Base-by-base conservation (phyloP, 2,797 vertebrate species). In the Spizella passerina region DNA sequence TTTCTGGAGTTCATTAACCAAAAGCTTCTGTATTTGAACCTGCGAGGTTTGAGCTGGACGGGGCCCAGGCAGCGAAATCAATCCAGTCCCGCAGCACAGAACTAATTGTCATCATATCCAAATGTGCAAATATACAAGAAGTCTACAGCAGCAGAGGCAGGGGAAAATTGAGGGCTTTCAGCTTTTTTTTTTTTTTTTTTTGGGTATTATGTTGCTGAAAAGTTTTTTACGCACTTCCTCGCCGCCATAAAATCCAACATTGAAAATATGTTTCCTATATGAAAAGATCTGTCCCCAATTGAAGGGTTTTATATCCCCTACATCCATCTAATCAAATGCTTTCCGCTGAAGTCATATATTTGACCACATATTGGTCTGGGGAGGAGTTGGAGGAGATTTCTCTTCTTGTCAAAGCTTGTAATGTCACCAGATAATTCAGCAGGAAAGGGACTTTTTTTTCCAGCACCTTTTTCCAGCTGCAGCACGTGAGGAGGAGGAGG, bases 1-100 rank as follows among this genome's bases (percentile, higher is more conserved):
- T 87, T 78, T 92, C 94, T 96, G 91, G 92, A 96, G 95, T 96
- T 97, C 95, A 97, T 97, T 97, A 96, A 83, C 80, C 75, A 93
- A 90, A 80, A 71, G 80, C 90, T 95, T 95, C 95, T 93, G 90
- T 95, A 90, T 92, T 93, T 96, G 94, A 96, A 96, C 82, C 86
- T 93, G 92, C 44, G 91, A 92, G 76, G 12, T 90, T 96, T 96
- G 88, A 94, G 95, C 95, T 97, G 95, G 93, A 96, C 47, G 17
- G 63, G 90, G 86, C 88, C 94, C 92, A 95, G 90, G 59, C 73
- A 95, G 72, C 15, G 90, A 94, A 95, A 95, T 96, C 92, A 96
- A 94, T 93, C 90, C 92, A 71, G 92, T 91, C 94, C 93, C 71
- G 60, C 46, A 96, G 88, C 90, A 95, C 85, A 90, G 93, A 86